These are phyloP conservation scores for Ptilorrhoa leucosticta DNA, from an alignment of 2,113 vertebrate genomes.

Conservation along the genomic window DNA sequence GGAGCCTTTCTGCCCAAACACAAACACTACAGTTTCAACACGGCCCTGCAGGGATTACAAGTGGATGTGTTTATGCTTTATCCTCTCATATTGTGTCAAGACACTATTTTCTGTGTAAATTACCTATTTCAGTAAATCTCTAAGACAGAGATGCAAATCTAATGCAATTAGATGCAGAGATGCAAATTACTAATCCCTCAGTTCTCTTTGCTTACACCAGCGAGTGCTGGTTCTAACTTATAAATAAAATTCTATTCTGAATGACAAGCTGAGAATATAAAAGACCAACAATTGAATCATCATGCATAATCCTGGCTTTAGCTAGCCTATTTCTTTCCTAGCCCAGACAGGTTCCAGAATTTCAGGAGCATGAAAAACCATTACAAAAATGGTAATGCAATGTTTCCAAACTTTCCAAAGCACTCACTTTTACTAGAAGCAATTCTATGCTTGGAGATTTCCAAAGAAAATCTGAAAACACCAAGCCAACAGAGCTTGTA, in stretches of 20 bases:
- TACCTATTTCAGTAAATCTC: constrained; percentile 28
- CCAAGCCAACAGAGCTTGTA: neutral
- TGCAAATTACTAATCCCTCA: constrained; percentile 37
- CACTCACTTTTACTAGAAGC: neutral
- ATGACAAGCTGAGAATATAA: neutral
- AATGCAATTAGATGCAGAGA: constrained; percentile 50
- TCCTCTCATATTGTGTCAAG: constrained; percentile 26
- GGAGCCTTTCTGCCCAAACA: neutral
- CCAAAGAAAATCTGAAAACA: neutral
- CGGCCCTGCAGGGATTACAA: constrained; percentile 25
- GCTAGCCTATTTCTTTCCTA: neutral
- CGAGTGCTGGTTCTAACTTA: neutral
- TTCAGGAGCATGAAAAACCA: neutral
- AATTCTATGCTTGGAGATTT: neutral
- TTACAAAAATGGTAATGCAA: neutral
- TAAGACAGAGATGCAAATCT: constrained; percentile 44
- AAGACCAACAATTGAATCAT: constrained; percentile 35
- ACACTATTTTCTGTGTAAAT: constrained; percentile 38
- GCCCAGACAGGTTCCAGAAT: neutral
- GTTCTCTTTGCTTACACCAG: constrained; percentile 15
- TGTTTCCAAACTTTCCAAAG: neutral
- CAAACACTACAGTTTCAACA: neutral
- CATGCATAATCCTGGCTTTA: neutral
- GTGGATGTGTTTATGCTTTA: constrained; percentile 12
- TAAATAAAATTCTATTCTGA: constrained; percentile 21